phyloP scores from a whole-genome alignment of 2,113 vertebrate species.

The Vicugna pacos region DNA sequence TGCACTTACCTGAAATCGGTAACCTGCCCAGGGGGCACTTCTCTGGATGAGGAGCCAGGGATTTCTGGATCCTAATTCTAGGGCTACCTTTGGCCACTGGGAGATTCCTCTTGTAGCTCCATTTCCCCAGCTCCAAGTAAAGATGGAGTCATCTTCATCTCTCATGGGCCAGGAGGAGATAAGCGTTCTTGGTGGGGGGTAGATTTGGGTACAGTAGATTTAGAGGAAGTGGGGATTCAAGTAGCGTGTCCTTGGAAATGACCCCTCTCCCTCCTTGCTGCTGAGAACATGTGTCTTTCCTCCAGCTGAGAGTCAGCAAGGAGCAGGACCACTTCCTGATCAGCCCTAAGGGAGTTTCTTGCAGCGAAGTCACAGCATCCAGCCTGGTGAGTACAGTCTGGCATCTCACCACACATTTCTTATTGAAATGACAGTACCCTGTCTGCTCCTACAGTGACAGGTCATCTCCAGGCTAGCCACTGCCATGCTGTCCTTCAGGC shows the following conservation, averaged over 20 bases:
- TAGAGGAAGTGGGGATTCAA: background rate
- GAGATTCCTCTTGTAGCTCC: background rate
- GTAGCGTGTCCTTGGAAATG: background rate
- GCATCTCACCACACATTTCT: background rate
- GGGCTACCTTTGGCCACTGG: background rate
- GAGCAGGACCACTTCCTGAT: constrained; percentile 98
- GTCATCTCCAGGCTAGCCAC: background rate
- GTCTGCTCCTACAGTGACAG: background rate
- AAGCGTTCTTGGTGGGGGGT: background rate
- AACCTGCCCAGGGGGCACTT: background rate
- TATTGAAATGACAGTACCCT: background rate
- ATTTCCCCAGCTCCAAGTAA: constrained; percentile 2
- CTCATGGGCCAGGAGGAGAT: background rate
- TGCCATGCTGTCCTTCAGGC: background rate
- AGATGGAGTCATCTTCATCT: background rate
- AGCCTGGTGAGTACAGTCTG: constrained; percentile 91
- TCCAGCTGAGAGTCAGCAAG: constrained; percentile 96
- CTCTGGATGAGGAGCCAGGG: background rate
- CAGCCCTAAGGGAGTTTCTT: constrained; percentile 93
- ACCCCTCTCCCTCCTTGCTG: background rate
- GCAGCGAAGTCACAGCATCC: constrained; percentile 94
- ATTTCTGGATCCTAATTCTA: background rate
- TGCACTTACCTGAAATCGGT: background rate
- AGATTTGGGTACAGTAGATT: background rate
- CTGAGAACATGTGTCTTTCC: constrained; percentile 5